Percentiles rank a stretch among this genome's conserved stretches.
Evolutionary conservation across 2,113 vertebrate genomes (phyloP).

Genomic region (Alexandromys fortis): DNA sequence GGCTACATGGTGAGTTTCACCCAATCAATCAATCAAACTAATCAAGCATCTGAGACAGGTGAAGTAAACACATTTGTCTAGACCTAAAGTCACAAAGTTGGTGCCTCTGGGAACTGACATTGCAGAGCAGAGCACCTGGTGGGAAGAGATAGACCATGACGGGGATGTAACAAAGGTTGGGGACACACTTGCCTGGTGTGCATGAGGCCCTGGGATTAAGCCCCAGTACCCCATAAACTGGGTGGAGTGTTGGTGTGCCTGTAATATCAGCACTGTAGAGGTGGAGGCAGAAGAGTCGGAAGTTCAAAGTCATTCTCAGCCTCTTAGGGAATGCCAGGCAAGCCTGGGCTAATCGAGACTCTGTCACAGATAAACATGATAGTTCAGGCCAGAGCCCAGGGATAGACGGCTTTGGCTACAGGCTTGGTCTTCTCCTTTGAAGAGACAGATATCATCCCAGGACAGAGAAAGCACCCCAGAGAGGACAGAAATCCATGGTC

Average conservation of each 20-base stretch:
- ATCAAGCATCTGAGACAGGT: not conserved
- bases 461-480: not conserved
- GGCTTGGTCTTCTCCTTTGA: not conserved
- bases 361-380: not conserved
- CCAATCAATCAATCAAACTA: not conserved
- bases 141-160: not conserved
- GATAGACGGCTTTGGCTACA: accelerated
- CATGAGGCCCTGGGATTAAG: not conserved
- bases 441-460: not conserved
- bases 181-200: too few relatives aligned
- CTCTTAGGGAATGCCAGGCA: not conserved
- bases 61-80: not conserved
- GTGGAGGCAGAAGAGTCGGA: not conserved
- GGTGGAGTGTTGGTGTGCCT: not conserved
- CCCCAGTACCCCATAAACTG: not conserved
- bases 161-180: not conserved
- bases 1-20: not conserved
- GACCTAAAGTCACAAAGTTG: not conserved
- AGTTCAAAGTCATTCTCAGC: not conserved
- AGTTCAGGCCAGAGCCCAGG: not conserved
- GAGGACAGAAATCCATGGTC: not conserved
- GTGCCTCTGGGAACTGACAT: not conserved
- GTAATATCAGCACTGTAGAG: not conserved
- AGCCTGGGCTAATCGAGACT: not conserved
- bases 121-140: not conserved